Evolutionary conservation across 2,113 vertebrate species (phyloP).

Genomic region (Lanius collurio): DNA sequence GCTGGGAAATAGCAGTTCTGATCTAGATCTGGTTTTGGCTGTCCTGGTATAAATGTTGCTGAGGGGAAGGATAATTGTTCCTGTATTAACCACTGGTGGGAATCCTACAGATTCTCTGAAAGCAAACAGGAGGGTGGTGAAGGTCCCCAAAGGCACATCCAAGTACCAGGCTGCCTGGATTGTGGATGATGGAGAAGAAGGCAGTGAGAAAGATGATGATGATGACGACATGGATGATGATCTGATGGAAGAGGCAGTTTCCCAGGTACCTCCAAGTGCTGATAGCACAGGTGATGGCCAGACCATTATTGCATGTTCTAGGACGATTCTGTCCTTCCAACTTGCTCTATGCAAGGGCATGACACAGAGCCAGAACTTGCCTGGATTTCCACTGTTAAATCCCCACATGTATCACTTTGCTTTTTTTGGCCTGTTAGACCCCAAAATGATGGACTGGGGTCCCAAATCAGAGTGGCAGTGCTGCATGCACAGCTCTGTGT

Average conservation of each 20-base stretch:
- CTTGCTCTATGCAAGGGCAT: background rate
- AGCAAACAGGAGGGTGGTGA: conserved; percentile 73
- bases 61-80: background rate
- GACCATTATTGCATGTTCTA: rapidly evolving
- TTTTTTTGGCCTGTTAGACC: background rate
- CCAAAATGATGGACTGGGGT: background rate
- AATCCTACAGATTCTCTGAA: conserved; percentile 74
- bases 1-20: background rate
- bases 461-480: background rate
- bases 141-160: conserved; percentile 94
- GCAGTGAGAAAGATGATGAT: conserved; percentile 70
- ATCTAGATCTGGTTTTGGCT: background rate
- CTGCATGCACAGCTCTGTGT: rapidly evolving
- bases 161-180: conserved; percentile 97
- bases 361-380: background rate
- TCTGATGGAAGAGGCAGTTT: conserved; percentile 76
- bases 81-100: background rate
- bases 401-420: rapidly evolving
- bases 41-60: background rate
- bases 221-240: conserved; percentile 66
- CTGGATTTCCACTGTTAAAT: background rate
- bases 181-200: conserved; percentile 77
- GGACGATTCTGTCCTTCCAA: background rate
- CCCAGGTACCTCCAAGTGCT: conserved; percentile 73
- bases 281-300: background rate